Base-by-base conservation (phyloP, 1,140 invertebrate genomes). In the Drosophila persimilis region DNA sequence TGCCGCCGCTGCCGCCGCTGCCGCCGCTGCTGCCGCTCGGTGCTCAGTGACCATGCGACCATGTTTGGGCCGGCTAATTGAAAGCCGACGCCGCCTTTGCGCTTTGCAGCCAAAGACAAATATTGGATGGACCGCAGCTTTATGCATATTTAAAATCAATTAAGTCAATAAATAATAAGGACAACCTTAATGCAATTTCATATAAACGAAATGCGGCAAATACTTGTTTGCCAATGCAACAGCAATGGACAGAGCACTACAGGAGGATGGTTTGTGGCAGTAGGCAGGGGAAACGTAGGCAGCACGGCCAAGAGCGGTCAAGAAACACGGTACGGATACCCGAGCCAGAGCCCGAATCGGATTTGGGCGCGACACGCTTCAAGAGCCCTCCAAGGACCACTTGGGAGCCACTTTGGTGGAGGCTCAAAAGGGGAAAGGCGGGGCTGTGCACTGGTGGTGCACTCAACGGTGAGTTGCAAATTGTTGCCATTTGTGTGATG, bases 71-170 rank as follows among this genome's bases (percentile, higher is more conserved):
- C 58, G 72, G 35, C 83, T 88, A 88, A 88, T 88, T 88, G 79
- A 76, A 83, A 83, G 83, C 77, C 46, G 69, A 62, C 43, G 71
- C 70, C 71, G 66, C 71, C 65, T 70, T 77, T 77, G 35, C 35
- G 35, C 35, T 39, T 39, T 39, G 35, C 66, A 69, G 71, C 59
- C 83, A 88, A 88, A 88, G 83, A 80, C 89, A 90, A 90, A 90
- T 90, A 90, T 90, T 90, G 85, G 71, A 78, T 79, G 69, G 78
- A 73, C 58, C 76, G 61, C 81, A 80, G 77, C 75, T 90, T 90
- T 90, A 90, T 90, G 81, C 89, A 90, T 90, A 89, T 90, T 90
- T 90, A 90, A 90, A 90, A 90, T 90, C 89, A 90, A 90, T 90
- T 89, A 89, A 89, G 80, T 90, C 86, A 84, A 88, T 88, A 88